These are phyloP conservation scores for Drosophila takahashii DNA, from an alignment of 1,140 invertebrate genomes.

Conservation along the genomic window DNA sequence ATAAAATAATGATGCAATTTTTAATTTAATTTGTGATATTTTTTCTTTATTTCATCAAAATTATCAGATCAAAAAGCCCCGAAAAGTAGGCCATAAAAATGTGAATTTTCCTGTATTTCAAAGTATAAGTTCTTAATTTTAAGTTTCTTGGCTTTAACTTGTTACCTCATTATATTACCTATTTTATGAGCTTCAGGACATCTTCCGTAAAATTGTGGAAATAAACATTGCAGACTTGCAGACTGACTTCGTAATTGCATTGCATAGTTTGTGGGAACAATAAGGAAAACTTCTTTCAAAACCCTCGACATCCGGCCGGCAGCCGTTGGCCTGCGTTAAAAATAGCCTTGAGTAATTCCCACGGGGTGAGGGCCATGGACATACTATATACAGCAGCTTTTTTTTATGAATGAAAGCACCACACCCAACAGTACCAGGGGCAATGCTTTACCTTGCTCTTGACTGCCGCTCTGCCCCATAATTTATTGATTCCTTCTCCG, in stretches of 20 bases:
- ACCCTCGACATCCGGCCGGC: slow-evolving; percentile 45
- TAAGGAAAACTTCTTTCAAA: neutral
- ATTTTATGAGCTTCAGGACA: too few relatives aligned
- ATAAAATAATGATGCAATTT: too few relatives aligned
- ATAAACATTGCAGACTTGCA: too few relatives aligned
- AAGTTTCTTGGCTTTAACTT: too few relatives aligned
- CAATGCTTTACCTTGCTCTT: slow-evolving; percentile 81
- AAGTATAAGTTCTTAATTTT: neutral
- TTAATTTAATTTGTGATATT: too few relatives aligned
- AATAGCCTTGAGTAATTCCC: slow-evolving; percentile 72
- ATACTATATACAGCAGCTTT: slow-evolving; percentile 11
- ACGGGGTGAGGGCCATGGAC: slow-evolving; percentile 4
- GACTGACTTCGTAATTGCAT: slow-evolving; percentile 6
- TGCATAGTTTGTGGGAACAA: slow-evolving; percentile 18
- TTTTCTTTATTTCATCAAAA: too few relatives aligned
- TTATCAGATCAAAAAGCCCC: neutral
- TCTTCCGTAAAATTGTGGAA: neutral
- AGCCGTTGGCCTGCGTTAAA: slow-evolving; percentile 64
- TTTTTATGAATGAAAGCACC: slow-evolving; percentile 77
- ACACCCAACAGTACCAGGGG: slow-evolving; percentile 35
- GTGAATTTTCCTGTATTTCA: neutral
- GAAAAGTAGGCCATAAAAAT: neutral
- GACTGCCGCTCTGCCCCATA: slow-evolving; percentile 75
- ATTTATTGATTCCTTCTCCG: slow-evolving; percentile 74
- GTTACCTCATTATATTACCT: too few relatives aligned